These are phyloP conservation scores for Ispidina lecontei DNA, from an alignment of 2,797 vertebrate species.

Conservation along the genomic window DNA sequence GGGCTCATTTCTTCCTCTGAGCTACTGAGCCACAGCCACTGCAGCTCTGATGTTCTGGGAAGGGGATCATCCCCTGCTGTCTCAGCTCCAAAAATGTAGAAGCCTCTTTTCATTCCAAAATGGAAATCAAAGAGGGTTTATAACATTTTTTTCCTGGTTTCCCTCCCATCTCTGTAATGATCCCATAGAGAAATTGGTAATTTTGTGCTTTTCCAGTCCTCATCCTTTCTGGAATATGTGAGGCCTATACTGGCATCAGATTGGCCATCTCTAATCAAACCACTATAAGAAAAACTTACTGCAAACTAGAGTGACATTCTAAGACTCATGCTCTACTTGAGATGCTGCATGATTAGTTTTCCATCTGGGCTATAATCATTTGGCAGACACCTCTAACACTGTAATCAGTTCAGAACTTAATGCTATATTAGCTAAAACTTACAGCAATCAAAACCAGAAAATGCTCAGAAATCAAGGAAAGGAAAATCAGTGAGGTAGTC, in stretches of 20 bases:
- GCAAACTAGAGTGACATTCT: background rate
- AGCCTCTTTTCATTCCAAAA: background rate
- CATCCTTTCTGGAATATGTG: background rate
- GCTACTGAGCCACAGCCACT: background rate
- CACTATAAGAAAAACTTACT: background rate
- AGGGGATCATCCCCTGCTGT: background rate
- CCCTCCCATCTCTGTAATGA: background rate
- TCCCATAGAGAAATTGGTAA: background rate
- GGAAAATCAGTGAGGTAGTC: background rate
- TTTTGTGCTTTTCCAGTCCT: background rate
- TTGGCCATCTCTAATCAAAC: background rate
- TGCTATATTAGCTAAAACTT: background rate
- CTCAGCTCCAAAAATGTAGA: background rate
- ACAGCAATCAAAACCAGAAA: constrained; percentile 4
- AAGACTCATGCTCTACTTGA: background rate
- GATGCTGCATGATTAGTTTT: background rate
- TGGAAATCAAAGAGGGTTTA: background rate
- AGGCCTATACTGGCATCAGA: background rate
- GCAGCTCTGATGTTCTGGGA: background rate
- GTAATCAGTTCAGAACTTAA: background rate
- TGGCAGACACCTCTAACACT: background rate
- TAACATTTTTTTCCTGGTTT: background rate
- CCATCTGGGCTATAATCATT: background rate
- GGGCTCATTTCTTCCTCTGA: background rate
- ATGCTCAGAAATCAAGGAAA: background rate